Conservation (phyloP, 1,140 invertebrate species). For the Listronotus oregonensis region DNA sequence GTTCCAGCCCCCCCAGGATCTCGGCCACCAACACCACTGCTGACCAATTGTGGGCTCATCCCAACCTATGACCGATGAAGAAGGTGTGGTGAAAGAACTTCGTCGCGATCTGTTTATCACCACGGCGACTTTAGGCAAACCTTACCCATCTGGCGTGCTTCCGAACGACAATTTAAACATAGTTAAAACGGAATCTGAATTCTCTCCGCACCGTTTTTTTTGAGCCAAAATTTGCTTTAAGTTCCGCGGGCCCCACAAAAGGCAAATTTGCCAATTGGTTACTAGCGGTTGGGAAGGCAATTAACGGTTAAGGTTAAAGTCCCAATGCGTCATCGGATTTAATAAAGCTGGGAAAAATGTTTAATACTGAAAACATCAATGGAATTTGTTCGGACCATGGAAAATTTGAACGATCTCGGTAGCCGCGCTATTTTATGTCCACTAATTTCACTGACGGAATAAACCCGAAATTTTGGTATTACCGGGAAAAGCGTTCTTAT, state of each 20-base stretch:
- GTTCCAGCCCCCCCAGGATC: too few relatives aligned
- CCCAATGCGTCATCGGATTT: not conserved
- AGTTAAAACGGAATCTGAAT: not conserved
- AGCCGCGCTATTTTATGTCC: not conserved
- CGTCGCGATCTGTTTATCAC: too few relatives aligned
- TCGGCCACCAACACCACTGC: too few relatives aligned
- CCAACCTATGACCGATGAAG: too few relatives aligned
- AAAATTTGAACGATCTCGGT: not conserved
- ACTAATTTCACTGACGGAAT: not conserved
- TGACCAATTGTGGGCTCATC: too few relatives aligned
- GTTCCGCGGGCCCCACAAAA: too few relatives aligned
- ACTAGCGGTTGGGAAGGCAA: not conserved
- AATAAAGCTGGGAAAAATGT: not conserved
- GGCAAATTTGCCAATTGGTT: not conserved
- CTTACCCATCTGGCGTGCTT: not conserved
- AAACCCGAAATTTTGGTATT: not conserved
- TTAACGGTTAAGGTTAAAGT: not conserved
- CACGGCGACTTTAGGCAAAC: slow-evolving; percentile 6
- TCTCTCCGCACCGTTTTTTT: not conserved
- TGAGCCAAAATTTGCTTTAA: not conserved
- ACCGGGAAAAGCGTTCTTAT: not conserved
- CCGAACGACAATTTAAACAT: not conserved
- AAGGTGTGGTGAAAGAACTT: too few relatives aligned
- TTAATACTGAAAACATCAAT: not conserved
- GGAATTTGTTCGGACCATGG: not conserved